A percentile compares a stretch with the other conserved stretches of the same genome.
Evolutionary conservation across 2,797 vertebrate species (phyloP).

Genomic region (Scolopax rusticola): DNA sequence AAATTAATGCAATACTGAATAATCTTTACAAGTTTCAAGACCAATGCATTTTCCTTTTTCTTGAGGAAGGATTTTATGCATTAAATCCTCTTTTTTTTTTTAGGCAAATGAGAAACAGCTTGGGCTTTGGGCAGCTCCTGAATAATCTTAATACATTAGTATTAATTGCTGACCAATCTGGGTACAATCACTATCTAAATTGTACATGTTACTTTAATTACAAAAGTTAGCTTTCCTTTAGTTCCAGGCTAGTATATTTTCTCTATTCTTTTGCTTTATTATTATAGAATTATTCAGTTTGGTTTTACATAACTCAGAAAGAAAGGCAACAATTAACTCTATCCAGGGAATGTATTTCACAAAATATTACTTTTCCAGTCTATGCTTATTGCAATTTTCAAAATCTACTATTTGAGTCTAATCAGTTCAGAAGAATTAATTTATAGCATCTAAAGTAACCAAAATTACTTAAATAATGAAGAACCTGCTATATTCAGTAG

Average conservation of each 20-base stretch:
- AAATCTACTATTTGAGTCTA: neutral
- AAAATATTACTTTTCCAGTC: neutral
- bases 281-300: neutral
- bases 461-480: neutral
- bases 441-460: neutral
- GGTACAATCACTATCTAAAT: neutral
- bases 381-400: neutral
- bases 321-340: neutral
- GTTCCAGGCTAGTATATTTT: neutral
- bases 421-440: neutral
- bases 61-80: neutral
- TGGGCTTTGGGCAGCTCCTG: neutral
- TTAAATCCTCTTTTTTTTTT: neutral
- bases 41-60: neutral
- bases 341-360: neutral
- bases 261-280: neutral
- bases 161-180: neutral
- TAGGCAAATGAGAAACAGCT: neutral
- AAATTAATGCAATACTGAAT: neutral
- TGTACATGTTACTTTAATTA: neutral
- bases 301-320: neutral
- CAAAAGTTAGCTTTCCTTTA: neutral
- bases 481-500: neutral
- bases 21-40: constrained; percentile 6
- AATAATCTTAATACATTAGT: neutral